Evolutionary conservation across 2,113 vertebrate genomes (phyloP), one percentile per base, ranked within the genome.

Genomic region (Podilymbus podiceps): DNA sequence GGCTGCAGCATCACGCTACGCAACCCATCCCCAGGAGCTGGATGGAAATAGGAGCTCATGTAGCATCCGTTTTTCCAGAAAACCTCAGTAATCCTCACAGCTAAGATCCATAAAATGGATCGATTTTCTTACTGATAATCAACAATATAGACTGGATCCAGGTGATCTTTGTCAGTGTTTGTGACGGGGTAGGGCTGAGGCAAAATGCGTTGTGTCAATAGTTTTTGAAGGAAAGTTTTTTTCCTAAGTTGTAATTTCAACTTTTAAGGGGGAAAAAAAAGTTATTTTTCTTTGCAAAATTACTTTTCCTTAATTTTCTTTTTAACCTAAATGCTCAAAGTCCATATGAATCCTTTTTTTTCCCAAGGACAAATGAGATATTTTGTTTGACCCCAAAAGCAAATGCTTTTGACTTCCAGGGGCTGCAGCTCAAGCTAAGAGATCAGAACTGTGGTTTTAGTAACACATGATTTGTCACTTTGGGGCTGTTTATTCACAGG

Each of bases 391-490:
- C 53, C 38, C 21, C 18, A 12, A 81, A 67, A 91, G 17, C 55
- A 74, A 85, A 74, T 55, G 19, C 25, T 66, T 92, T 88, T 90
- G 59, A 62, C 76, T 89, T 95, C 55, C 47, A 42, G 42, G 42
- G 42, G 14, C 42, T 42, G 42, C 42, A 86, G 79, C 76, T n/a
- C n/a, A 86, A 15, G 31, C 38, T 47, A 40, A 75, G 60, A 75
- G 44, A 59, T 67, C 69, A 81, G 59, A 92, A 56, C 60, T 52
- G 21, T 94, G 91, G 77, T 95, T 89, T 95, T 92, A 87, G 92
- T 60, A 60, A 49, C 72, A 56, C 18, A 13, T 78, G 84, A 85
- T 89, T 74, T 87, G 60, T 94, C 60, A 33, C 52, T 75, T 50
- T 5, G 8, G 33, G 80, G 49, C 60, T 82, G 44, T 80, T 92